Evolutionary conservation across 2,797 vertebrate species (phyloP).

Genomic region (Hydrocynus forskahlii): DNA sequence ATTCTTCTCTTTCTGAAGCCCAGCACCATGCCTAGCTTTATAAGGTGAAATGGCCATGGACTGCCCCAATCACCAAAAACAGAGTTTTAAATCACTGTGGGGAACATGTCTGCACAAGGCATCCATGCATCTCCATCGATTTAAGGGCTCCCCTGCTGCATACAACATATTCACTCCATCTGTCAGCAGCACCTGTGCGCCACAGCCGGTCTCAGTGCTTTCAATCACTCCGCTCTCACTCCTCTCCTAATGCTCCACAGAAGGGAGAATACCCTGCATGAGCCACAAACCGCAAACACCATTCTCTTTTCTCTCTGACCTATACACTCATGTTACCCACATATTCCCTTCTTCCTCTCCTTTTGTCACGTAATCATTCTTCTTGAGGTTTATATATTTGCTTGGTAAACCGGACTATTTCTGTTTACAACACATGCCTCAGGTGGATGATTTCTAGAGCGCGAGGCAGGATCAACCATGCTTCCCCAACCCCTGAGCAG

Average conservation of each 20-base stretch:
- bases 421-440: background rate
- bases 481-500: background rate
- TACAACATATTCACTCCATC: slow-evolving; percentile 44
- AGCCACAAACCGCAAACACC: slow-evolving; percentile 1
- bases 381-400: background rate
- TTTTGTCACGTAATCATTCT: background rate
- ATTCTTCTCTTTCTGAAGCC: background rate
- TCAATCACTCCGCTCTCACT: slow-evolving; percentile 40
- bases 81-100: background rate
- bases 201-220: slow-evolving; percentile 24
- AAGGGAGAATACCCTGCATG: slow-evolving; percentile 15
- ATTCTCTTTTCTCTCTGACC: slow-evolving; percentile 10
- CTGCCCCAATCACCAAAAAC: slow-evolving; percentile 1
- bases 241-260: slow-evolving; percentile 21
- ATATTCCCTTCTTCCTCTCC: slow-evolving; percentile 2
- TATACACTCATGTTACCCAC: background rate
- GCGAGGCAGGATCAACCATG: background rate
- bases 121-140: slow-evolving; percentile 30
- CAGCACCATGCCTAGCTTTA: background rate
- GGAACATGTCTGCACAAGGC: slow-evolving; percentile 6
- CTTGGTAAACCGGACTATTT: background rate
- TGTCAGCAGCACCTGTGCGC: slow-evolving; percentile 40
- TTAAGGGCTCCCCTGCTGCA: slow-evolving; percentile 44
- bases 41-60: slow-evolving; percentile 1
- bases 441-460: background rate